Base-by-base conservation (phyloP, 1,140 invertebrate species). In the Lepidurus apus region DNA sequence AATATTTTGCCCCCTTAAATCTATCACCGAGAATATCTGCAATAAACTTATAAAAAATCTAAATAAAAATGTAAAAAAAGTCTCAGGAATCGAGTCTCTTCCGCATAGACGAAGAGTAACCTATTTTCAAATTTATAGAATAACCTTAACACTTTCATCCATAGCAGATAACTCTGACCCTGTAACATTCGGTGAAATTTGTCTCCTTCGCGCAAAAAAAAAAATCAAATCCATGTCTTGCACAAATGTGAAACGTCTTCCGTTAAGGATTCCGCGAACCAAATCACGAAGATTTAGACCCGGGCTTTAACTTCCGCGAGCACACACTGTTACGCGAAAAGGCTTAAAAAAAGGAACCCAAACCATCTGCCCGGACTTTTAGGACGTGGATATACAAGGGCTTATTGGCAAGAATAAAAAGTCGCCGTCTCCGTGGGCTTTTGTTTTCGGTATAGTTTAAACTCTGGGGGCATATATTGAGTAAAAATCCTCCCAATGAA, bases 301-400 rank as follows among this genome's bases (percentile, higher is more conserved):
- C 2, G 9, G 53, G 21, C 7, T 1, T 13, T 3, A 1, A 65
- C 53, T 65, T 65, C 53, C 53, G 53, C 53, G 53, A 9, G 45
- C 1, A 26, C 26, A 26, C 26, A 34, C 34, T 3, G 5, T 17
- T 7, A 65, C 53, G 13, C 17, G 8, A 65, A 13, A 21, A 9
- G 53, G 53, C 13, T n/a, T 65, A n/a, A 17, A 8, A 65, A 65
- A 17, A 65, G 53, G 21, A 65, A n/a, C 53, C 21, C 53, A n/a
- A n/a, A 17, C 53, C 53, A 65, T 65, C 53, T 65, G 53, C 21
- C 53, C 53, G 21, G n/a, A 65, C 53, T 65, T 65, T 65, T 17
- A 65, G 53, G 53, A 65, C 53, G 8, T 9, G 53, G 53, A 65
- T 65, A 65, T 65, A 65, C 13, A 65, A 65, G 21, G 53, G 53